Percentiles rank a stretch among this genome's conserved stretches.
phyloP scores from a whole-genome alignment of 1,140 invertebrate genomes.

The Caenorhabditis brenneri region DNA sequence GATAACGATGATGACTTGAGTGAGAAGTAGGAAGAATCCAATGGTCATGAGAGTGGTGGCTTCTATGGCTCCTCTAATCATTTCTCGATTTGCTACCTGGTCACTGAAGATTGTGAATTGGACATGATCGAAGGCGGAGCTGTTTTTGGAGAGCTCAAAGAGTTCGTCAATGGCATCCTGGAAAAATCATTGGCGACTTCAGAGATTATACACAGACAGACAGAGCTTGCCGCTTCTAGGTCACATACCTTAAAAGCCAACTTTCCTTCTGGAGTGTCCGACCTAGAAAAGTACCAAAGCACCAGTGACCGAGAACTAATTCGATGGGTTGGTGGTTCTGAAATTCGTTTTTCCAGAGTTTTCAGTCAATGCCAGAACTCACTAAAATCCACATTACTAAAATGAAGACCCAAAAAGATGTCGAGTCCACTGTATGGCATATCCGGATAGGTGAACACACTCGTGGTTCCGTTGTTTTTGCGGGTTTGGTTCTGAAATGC shows the following conservation, averaged over 20 bases:
- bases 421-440: slow-evolving; percentile 53
- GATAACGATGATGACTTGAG: slow-evolving; percentile 64
- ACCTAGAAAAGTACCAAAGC: slow-evolving; percentile 64
- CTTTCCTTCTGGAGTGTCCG: slow-evolving; percentile 57
- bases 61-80: slow-evolving; percentile 61
- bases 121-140: slow-evolving; percentile 53
- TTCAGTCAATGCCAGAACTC: neutral
- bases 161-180: slow-evolving; percentile 54
- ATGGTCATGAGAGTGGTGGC: slow-evolving; percentile 68
- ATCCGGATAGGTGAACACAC: slow-evolving; percentile 61
- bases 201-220: too few species aligned
- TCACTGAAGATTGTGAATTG: slow-evolving; percentile 65
- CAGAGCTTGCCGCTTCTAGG: too few species aligned
- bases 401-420: slow-evolving; percentile 65
- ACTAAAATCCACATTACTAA: slow-evolving; percentile 57
- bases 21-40: slow-evolving; percentile 64
- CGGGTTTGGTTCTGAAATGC: slow-evolving; percentile 30
- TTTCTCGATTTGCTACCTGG: slow-evolving; percentile 63
- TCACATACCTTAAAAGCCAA: slow-evolving; percentile 27
- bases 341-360: too few species aligned
- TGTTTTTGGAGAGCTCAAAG: slow-evolving; percentile 58
- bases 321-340: slow-evolving; percentile 56
- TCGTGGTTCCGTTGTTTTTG: slow-evolving; percentile 44
- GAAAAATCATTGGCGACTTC: too few species aligned
- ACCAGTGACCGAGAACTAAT: slow-evolving; percentile 57